Percentiles rank a stretch among this genome's conserved stretches.
These are phyloP conservation scores for Halichoeres trimaculatus DNA, from an alignment of 2,113 vertebrate species.

Conservation along the genomic window DNA sequence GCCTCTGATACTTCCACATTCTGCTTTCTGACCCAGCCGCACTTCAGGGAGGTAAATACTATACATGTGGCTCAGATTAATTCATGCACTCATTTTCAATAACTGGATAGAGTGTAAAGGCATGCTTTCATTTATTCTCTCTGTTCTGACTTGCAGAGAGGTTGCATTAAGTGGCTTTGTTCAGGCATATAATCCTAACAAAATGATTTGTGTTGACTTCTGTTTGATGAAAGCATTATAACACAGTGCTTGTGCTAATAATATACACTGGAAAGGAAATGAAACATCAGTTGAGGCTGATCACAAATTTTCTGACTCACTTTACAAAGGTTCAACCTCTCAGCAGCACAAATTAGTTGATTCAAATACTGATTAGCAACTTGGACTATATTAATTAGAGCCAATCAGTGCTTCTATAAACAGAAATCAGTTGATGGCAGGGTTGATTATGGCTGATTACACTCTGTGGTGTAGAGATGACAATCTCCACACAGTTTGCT, in stretches of 20 bases:
- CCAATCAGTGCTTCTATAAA: constrained; percentile 67
- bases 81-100: background rate
- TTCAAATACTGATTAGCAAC: constrained; percentile 44
- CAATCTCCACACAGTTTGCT: constrained; percentile 27
- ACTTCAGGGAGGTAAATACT: background rate
- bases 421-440: constrained; percentile 59
- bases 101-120: background rate
- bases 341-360: constrained; percentile 17
- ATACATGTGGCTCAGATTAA: background rate
- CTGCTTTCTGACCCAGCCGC: background rate
- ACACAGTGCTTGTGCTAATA: background rate
- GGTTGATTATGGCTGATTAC: constrained; percentile 71
- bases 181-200: too few relatives aligned
- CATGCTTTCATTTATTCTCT: too few relatives aligned
- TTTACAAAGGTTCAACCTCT: background rate
- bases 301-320: background rate
- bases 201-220: too few relatives aligned
- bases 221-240: background rate
- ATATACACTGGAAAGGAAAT: background rate
- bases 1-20: background rate
- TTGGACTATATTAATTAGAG: constrained; percentile 52
- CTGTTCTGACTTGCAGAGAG: too few relatives aligned
- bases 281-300: background rate
- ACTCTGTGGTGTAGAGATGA: constrained; percentile 1
- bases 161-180: too few relatives aligned